Base-by-base conservation (phyloP, 2,888 invertebrate species). In the Torymus tubicola region DNA sequence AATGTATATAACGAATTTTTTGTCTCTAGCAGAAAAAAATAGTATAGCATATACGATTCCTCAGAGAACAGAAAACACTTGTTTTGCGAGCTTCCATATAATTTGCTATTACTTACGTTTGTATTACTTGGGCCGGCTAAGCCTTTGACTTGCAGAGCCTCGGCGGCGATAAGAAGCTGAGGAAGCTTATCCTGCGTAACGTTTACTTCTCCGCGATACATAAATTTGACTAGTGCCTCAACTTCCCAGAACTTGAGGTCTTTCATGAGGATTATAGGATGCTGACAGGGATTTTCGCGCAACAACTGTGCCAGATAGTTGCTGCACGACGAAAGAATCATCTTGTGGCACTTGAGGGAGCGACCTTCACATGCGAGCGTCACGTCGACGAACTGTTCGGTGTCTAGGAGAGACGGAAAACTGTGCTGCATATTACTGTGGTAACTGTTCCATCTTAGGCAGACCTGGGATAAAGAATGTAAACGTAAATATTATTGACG, bases 161-260 rank as follows among this genome's bases (percentile, higher is more conserved):
- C 96, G 0, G 97, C 97, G 0, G 96, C 96, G 87, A 95, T 95
- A 12, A 97, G 91, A n/a, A 97, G 90, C 84, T 95, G 95, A 53
- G 96, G 95, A 71, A 97, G 91, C 81, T 96, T 96, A 77, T 96
- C 96, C 86, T 96, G 96, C 2, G 96, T 95, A 0, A 96, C 96
- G 88, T 96, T 96, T 53, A 96, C 96, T 89, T 97, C 96, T 0
- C 96, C 97, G 88, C 96, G 96, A 90, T 97, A 97, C 96, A 97
- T 97, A 88, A 96, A 97, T 91, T 96, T 96, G 55, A 97, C 96
- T 64, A 97, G 91, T 0, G 96, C 96, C 87, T 96, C 96, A 91
- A 97, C 95, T 87, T 96, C 96, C 92, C 95, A 95, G 88, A 96
- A 94, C 82, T 92, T 94, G 92, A 96, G 95, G 87, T 96, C 96